Evolutionary conservation across 2,113 vertebrate species (phyloP), one percentile per base, ranked within the genome.

Genomic region (Morone saxatilis): DNA sequence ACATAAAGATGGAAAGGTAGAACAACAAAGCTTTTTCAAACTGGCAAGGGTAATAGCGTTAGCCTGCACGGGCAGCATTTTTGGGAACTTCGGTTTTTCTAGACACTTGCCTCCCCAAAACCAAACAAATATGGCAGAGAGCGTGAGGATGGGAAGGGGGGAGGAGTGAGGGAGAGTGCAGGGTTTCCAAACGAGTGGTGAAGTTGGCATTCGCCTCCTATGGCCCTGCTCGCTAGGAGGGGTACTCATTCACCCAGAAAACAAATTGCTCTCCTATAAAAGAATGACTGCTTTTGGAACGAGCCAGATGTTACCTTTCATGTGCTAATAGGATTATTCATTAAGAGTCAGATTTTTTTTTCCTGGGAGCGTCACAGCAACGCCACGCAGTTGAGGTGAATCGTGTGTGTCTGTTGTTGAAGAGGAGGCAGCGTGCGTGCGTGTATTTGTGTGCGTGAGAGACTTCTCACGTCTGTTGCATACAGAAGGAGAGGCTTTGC

Each of bases 251-350:
- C 91, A 88, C 71, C 83, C 85, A 88, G 70, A 72, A 89, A 93
- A 93, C 89, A 91, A 86, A 89, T 77, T 73, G 57, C 83, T 84
- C 81, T 50, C 83, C 66, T 59, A 67, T 86, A 54, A 82, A 79
- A 87, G 71, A 88, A 81, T 50, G 85, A 83, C 57, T 71, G 88
- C 78, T 82, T 89, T 85, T 85, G 76, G 80, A 85, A 73, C 65
- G 53, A 70, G 83, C 88, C 93, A 95, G 93, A 93, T 94, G 94
- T 90, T 92, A 85, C 88, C 92, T 93, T 94, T 95, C 93, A 89
- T 94, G 94, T 93, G 92, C 78, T 94, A 94, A 95, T 91, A 88
- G 86, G 81, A 90, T 94, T 94, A 92, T 93, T 94, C 90, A 92
- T 94, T 93, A 93, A 86, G 82, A 88, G 63, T 69, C 60, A 1